These are phyloP conservation scores for Catotricha subobsoleta DNA, from an alignment of 2,888 invertebrate species.

Conservation along the genomic window DNA sequence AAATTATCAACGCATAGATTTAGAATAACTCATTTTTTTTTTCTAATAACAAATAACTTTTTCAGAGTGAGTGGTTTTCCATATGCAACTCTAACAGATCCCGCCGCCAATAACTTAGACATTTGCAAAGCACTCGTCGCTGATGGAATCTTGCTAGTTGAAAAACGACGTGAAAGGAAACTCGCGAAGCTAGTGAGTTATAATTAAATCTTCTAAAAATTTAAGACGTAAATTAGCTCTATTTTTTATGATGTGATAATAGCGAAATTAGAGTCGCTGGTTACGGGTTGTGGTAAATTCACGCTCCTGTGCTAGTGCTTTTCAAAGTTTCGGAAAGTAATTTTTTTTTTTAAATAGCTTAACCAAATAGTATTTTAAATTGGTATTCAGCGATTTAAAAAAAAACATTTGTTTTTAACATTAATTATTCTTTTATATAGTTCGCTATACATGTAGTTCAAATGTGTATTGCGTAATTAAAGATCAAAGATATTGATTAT, in stretches of 20 bases:
- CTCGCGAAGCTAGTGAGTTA: conserved; percentile 53
- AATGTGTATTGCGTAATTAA: too few species aligned
- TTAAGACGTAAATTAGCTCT: too few species aligned
- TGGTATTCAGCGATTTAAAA: conserved; percentile 1
- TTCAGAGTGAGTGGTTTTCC: conserved; percentile 11
- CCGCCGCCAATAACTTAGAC: conserved; percentile 22
- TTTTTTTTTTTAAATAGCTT: conserved; percentile 4
- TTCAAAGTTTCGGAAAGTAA: conserved; percentile 5
- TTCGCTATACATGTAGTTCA: too few species aligned
- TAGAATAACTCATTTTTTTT: background rate
- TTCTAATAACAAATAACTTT: background rate
- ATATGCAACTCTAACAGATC: conserved; percentile 26
- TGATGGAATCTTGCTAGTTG: conserved; percentile 72
- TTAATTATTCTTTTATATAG: background rate
- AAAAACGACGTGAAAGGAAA: conserved; percentile 61
- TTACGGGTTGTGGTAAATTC: conserved; percentile 3
- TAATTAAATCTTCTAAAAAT: too few species aligned
- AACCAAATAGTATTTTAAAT: background rate
- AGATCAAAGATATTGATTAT: too few species aligned
- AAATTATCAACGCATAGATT: background rate
- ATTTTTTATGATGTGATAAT: too few species aligned
- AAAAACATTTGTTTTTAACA: background rate
- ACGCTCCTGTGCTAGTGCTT: conserved; percentile 7
- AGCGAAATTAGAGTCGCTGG: conserved; percentile 8
- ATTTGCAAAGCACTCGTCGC: conserved; percentile 60